Conservation (phyloP, 2,113 vertebrate genomes). For the Stictonetta naevosa region DNA sequence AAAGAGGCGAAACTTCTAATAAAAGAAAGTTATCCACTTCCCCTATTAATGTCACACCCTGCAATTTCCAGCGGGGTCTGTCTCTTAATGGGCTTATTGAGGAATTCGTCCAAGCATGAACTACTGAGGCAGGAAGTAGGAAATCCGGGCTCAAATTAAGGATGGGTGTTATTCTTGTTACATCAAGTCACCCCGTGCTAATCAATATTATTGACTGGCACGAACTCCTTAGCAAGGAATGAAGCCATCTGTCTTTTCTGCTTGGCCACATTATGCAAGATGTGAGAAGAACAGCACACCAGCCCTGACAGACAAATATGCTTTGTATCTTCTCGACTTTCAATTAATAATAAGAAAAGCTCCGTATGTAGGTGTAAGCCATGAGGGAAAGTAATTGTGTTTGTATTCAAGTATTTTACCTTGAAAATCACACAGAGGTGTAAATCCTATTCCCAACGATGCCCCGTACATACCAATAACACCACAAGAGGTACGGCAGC, state of each 20-base stretch:
- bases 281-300: not conserved
- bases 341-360: not conserved
- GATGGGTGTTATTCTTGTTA: slow-evolving; percentile 71
- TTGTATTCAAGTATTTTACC: not conserved
- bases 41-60: not conserved
- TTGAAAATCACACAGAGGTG: not conserved
- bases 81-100: slow-evolving; percentile 73
- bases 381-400: not conserved
- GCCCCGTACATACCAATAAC: not conserved
- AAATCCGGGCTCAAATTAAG: slow-evolving; percentile 4
- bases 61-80: slow-evolving; percentile 36
- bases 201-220: slow-evolving; percentile 80
- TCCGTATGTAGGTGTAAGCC: not conserved
- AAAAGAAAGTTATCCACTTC: slow-evolving; percentile 21
- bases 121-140: slow-evolving; percentile 43
- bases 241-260: slow-evolving; percentile 30
- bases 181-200: slow-evolving; percentile 79
- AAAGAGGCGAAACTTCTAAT: not conserved
- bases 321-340: not conserved
- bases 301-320: not conserved
- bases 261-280: not conserved
- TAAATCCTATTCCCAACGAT: not conserved
- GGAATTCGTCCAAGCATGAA: slow-evolving; percentile 74
- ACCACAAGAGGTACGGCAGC: not conserved
- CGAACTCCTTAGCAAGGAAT: slow-evolving; percentile 47